Conservation (phyloP, 1,140 invertebrate genomes). For the Drosophila kepulauana region DNA sequence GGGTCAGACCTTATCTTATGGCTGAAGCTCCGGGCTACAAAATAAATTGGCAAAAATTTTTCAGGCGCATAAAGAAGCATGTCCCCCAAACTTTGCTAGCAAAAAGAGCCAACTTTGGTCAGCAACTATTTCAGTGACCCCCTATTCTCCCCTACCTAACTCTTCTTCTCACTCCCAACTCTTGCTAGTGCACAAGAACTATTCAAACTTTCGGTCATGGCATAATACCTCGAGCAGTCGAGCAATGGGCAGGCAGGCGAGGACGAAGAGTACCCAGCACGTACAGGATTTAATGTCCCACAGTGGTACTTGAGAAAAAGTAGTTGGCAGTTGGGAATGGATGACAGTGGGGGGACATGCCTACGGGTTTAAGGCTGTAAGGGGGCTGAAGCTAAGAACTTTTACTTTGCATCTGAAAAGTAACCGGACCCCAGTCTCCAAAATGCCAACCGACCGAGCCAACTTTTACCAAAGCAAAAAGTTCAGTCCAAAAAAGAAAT, state of each 20-base stretch:
- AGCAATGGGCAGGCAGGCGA: constrained; percentile 42
- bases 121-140: constrained; percentile 51
- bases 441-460: constrained; percentile 56
- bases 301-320: constrained; percentile 83
- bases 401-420: constrained; percentile 79
- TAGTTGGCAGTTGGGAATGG: constrained; percentile 67
- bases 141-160: background rate
- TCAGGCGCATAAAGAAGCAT: constrained; percentile 57
- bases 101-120: constrained; percentile 58
- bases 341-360: constrained; percentile 12
- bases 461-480: constrained; percentile 80
- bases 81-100: constrained; percentile 43
- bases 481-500: constrained; percentile 71
- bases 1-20: constrained; percentile 51
- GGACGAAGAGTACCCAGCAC: constrained; percentile 60
- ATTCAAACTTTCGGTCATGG: constrained; percentile 80
- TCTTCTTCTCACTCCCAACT: constrained; percentile 1
- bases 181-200: constrained; percentile 66
- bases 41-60: constrained; percentile 63
- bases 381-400: constrained; percentile 68
- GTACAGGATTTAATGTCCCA: constrained; percentile 81
- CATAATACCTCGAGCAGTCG: constrained; percentile 75
- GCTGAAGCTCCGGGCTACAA: constrained; percentile 39
- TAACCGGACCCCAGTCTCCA: constrained; percentile 64
- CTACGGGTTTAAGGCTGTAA: too few species aligned